Evolutionary conservation across 2,888 invertebrate genomes (phyloP).

Genomic region (Ommatoiulus sabulosus): DNA sequence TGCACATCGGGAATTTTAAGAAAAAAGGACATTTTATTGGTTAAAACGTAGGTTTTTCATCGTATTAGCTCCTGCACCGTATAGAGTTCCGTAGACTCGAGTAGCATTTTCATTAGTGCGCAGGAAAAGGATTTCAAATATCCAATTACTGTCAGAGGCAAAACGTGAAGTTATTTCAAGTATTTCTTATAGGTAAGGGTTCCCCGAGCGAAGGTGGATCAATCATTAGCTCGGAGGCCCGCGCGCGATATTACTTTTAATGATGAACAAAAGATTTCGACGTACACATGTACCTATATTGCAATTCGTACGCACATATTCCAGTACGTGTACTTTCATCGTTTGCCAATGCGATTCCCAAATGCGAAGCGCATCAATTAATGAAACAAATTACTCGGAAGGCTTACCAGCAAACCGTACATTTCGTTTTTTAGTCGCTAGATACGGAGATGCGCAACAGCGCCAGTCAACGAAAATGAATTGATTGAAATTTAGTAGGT

Average conservation of each 20-base stretch:
- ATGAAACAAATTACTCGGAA: conserved; percentile 43
- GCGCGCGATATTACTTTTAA: conserved; percentile 30
- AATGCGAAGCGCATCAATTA: conserved; percentile 12
- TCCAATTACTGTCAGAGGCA: conserved; percentile 44
- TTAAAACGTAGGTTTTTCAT: conserved; percentile 7
- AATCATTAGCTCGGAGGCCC: conserved; percentile 27
- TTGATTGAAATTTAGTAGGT: conserved; percentile 30
- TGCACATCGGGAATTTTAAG: not conserved
- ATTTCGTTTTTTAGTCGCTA: not conserved
- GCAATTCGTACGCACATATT: too few species aligned
- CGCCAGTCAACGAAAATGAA: not conserved
- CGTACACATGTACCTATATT: not conserved
- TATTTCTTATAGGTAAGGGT: conserved; percentile 14
- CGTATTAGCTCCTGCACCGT: not conserved
- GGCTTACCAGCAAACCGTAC: not conserved
- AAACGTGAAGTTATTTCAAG: conserved; percentile 31
- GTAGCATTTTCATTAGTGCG: conserved; percentile 24
- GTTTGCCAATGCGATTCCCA: not conserved
- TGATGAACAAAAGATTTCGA: conserved; percentile 31
- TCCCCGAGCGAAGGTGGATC: conserved; percentile 29
- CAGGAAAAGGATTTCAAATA: conserved; percentile 22
- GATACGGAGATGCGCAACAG: not conserved
- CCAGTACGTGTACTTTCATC: not conserved
- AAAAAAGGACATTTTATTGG: not conserved
- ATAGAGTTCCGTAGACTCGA: not conserved